A percentile compares a stretch with the other conserved stretches of the same genome.
Conservation (phyloP, 2,888 invertebrate genomes). For the Calameuta filiformis region DNA sequence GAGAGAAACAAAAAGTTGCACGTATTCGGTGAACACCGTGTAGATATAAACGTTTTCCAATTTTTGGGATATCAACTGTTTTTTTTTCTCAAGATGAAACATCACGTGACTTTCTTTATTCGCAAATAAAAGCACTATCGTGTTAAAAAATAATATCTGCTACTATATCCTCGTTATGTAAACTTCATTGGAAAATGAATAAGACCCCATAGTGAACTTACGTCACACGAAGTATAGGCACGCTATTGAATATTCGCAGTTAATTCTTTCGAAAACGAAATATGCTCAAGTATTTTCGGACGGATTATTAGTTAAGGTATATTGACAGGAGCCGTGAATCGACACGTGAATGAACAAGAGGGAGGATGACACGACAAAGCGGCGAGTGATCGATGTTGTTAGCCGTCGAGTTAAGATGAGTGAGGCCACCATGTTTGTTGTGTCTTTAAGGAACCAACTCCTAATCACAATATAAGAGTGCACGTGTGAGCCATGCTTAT, state of each 20-base stretch:
- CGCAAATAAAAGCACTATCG: too few species aligned
- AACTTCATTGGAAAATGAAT: too few species aligned
- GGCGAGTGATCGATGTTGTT: constrained; percentile 52
- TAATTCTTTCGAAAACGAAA: constrained; percentile 4
- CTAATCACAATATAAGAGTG: not conserved
- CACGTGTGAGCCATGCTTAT: constrained; percentile 14
- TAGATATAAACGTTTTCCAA: not conserved
- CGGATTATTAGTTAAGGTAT: constrained; percentile 39
- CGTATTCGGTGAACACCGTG: too few species aligned
- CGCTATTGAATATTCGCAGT: too few species aligned
- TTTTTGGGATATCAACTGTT: not conserved
- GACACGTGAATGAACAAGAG: constrained; percentile 44
- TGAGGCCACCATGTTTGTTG: constrained; percentile 9
- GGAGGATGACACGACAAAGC: constrained; percentile 54
- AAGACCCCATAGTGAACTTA: too few species aligned
- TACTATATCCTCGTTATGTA: too few species aligned
- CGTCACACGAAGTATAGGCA: too few species aligned
- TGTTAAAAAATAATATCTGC: too few species aligned
- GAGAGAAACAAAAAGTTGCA: too few species aligned
- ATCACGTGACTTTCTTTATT: too few species aligned
- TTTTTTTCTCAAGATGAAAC: too few species aligned
- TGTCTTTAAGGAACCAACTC: constrained; percentile 15
- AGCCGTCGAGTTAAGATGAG: constrained; percentile 14
- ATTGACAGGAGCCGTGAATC: constrained; percentile 44
- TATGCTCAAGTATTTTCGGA: constrained; percentile 17